Evolutionary conservation across 92 coral and sea anemone genomes (phyloP).

Genomic region (Bergia puertoricense): DNA sequence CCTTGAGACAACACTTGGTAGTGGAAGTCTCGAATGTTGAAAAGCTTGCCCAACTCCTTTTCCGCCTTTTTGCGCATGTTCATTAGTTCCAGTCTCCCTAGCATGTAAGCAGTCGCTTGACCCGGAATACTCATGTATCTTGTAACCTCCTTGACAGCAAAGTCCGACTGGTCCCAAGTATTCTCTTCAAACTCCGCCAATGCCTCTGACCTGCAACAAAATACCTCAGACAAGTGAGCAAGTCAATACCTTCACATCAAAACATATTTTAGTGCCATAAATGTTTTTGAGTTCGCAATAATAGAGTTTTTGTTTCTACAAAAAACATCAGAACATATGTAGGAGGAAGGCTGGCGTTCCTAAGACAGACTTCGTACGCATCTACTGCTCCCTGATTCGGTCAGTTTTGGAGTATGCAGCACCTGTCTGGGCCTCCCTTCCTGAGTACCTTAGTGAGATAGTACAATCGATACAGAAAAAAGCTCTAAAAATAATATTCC

Average conservation of each 20-base stretch:
- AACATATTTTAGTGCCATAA: not conserved
- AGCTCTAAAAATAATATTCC: too few relatives aligned
- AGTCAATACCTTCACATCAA: not conserved
- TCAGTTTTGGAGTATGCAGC: too few relatives aligned
- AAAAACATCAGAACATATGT: too few relatives aligned
- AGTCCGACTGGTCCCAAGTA: constrained; percentile 93
- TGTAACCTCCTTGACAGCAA: constrained; percentile 90
- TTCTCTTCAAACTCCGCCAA: constrained; percentile 62
- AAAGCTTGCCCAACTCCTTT: constrained; percentile 65
- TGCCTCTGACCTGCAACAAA: constrained; percentile 70
- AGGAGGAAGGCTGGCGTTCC: too few relatives aligned
- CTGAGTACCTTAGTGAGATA: too few relatives aligned
- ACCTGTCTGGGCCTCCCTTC: too few relatives aligned
- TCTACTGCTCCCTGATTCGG: too few relatives aligned
- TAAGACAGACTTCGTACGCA: too few relatives aligned
- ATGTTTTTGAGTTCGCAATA: not conserved
- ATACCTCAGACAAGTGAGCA: not conserved
- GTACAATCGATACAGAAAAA: too few relatives aligned
- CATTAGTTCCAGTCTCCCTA: constrained; percentile 89
- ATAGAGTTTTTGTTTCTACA: not conserved
- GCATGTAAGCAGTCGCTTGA: constrained; percentile 98
- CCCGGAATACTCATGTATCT: constrained; percentile 99
- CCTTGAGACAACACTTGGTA: constrained; percentile 95
- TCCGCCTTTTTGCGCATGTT: constrained; percentile 79
- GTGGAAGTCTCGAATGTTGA: constrained; percentile 85